These are phyloP conservation scores for Eclectus roratus DNA, from an alignment of 2,113 vertebrate species.

Conservation along the genomic window DNA sequence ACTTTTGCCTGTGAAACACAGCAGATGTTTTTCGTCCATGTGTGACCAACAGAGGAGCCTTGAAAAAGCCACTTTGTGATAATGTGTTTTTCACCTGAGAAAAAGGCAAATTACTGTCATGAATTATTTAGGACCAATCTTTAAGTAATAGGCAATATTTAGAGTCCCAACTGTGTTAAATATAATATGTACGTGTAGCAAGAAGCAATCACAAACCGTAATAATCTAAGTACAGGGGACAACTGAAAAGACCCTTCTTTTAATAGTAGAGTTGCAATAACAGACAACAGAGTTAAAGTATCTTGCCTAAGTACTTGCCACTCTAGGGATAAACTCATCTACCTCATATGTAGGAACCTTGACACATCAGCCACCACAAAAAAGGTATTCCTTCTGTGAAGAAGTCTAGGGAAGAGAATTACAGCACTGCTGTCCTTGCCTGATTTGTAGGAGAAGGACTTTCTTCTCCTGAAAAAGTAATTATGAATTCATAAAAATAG, in stretches of 20 bases:
- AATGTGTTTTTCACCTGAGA: neutral
- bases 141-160: neutral
- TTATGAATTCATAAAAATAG: neutral
- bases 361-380: accelerated
- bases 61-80: neutral
- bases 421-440: neutral
- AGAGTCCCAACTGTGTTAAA: neutral
- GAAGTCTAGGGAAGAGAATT: neutral
- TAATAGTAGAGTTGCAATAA: neutral
- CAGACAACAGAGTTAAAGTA: neutral
- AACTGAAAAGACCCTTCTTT: neutral
- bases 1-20: neutral
- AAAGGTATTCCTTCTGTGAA: neutral
- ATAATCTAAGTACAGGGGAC: neutral
- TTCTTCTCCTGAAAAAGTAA: neutral
- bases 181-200: neutral
- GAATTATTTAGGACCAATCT: neutral
- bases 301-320: neutral
- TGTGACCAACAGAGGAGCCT: neutral
- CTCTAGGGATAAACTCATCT: neutral
- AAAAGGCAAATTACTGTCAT: neutral
- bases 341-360: neutral
- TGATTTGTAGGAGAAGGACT: neutral
- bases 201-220: neutral
- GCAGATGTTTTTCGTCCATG: neutral